Evolutionary conservation across 2,888 invertebrate genomes (phyloP), one percentile per base, ranked within the genome.

Genomic region (Lasioglossum figueresi): DNA sequence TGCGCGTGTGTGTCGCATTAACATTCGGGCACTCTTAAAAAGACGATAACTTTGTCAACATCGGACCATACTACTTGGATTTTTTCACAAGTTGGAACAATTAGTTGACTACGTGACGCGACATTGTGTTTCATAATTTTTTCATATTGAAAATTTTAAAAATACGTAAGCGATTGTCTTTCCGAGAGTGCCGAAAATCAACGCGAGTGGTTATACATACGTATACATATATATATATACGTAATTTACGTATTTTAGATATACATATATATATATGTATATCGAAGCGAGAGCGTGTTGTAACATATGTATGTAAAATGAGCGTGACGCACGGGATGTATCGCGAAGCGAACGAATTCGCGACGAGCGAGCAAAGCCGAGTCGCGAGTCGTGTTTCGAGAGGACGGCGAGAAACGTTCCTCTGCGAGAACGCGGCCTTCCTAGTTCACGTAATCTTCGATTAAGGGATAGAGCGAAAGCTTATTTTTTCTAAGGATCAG

Each of bases 401-500:
- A 1, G 59, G 14, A 75, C 40, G 75, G 5, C 23, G 34, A 66
- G 19, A 34, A 10, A 6, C 31, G 31, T 63, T 63, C 31, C 31
- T 63, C 66, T 16, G 63, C 63, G 63, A 16, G 16, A 27, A 31
- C 31, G 31, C 63, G 63, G 63, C 31, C 45, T 66, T 68, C 70
- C 63, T 75, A 56, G 43, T 76, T 70, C 27, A 27, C 52, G 68
- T 70, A 71, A 63, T 70, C n/a, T 72, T 82, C 79, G 40, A n/a
- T 14, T 52, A 77, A 56, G 31, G 52, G 71, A 48, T 40, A 68
- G n/a, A 23, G 68, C 52, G 70, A 85, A 77, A 81, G 27, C 73
- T 81, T 73, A 76, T 84, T 87, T 79, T 76, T 79, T 80, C 12
- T 66, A 78, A 76, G 27, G 43, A 59, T 27, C 70, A 23, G 52